Conservation (phyloP, 2,113 vertebrate species). For the Indri indri region DNA sequence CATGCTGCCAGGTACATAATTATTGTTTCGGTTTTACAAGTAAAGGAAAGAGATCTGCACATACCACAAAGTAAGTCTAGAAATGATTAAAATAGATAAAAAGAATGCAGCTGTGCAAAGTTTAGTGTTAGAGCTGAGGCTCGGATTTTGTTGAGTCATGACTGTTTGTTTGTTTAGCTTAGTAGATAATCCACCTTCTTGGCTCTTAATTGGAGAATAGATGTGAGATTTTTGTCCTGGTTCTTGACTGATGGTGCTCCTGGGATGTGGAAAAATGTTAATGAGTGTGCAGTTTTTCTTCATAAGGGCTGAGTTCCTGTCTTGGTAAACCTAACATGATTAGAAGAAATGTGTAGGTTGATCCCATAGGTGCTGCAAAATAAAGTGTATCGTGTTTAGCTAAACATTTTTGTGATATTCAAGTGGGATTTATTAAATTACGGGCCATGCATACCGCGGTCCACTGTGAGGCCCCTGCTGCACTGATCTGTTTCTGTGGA, state of each 20-base stretch:
- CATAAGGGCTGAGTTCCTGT: background rate
- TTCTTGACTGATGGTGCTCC: background rate
- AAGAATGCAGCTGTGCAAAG: background rate
- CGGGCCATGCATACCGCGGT: background rate
- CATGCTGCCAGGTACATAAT: background rate
- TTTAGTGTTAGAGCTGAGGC: background rate
- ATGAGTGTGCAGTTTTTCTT: background rate
- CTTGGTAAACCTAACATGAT: background rate
- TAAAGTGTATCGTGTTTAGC: background rate
- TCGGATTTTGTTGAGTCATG: background rate
- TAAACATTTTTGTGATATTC: background rate
- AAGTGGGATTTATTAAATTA: background rate
- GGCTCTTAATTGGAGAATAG: background rate
- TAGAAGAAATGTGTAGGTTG: background rate
- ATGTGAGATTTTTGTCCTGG: background rate
- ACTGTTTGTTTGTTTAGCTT: background rate
- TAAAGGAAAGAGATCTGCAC: background rate
- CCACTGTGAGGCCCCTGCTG: background rate
- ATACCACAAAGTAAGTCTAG: background rate
- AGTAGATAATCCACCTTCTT: background rate
- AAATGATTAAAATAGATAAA: background rate
- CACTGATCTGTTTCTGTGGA: background rate
- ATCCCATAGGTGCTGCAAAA: background rate
- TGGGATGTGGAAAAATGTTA: background rate
- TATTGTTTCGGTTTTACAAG: background rate